Evolutionary conservation across 2,888 invertebrate genomes (phyloP).

Genomic region (Sepiola atlantica): DNA sequence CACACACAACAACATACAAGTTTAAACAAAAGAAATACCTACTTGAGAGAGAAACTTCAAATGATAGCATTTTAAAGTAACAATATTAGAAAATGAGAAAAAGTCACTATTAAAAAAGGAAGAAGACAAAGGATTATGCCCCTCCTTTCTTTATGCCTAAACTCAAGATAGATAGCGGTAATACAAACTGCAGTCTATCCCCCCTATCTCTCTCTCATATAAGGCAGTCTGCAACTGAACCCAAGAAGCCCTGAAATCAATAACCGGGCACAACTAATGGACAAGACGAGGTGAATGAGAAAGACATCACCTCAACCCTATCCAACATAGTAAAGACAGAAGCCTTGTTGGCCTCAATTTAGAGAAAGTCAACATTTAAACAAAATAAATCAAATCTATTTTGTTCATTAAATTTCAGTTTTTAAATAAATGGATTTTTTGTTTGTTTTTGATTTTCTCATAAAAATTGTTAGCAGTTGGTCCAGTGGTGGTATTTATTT

Average conservation of each 20-base stretch:
- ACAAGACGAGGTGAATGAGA: not conserved
- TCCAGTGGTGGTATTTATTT: not conserved
- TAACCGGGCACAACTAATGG: not conserved
- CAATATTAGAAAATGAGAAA: not conserved
- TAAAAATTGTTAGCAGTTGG: not conserved
- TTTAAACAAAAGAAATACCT: not conserved
- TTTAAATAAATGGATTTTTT: not conserved
- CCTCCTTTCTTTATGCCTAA: not conserved
- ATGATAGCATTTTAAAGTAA: not conserved
- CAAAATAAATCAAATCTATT: not conserved
- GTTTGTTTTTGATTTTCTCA: not conserved
- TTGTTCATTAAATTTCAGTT: not conserved
- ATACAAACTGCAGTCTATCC: not conserved
- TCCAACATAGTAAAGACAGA: not conserved
- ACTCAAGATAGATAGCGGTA: not conserved
- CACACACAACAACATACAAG: not conserved
- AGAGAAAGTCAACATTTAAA: not conserved
- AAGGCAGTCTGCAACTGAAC: constrained; percentile 6
- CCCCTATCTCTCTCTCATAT: not conserved
- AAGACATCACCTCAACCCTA: not conserved
- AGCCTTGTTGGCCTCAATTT: not conserved
- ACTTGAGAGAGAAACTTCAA: constrained; percentile 8
- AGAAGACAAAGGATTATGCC: not conserved
- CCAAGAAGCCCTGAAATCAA: not conserved
- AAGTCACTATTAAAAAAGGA: not conserved